These are phyloP conservation scores for Vimba vimba DNA, from an alignment of 2,113 vertebrate genomes.

Conservation along the genomic window DNA sequence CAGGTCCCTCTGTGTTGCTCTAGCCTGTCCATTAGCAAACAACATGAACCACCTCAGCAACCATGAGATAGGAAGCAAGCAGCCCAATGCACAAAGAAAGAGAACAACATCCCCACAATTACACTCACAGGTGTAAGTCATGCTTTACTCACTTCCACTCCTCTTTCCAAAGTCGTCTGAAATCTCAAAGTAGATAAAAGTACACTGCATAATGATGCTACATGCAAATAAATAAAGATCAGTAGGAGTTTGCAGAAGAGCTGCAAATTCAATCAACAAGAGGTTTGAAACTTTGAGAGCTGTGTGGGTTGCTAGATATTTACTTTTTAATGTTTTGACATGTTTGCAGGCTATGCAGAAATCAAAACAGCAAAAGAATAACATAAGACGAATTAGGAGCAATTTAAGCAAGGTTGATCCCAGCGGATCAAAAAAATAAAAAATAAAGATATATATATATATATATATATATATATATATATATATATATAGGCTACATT, in stretches of 20 bases:
- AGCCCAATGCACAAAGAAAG: constrained; percentile 30
- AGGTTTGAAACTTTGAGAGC: not conserved
- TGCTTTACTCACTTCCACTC: not conserved
- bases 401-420: not conserved
- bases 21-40: constrained; percentile 47
- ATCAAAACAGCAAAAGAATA: not conserved
- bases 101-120: constrained; percentile 23
- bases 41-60: constrained; percentile 46
- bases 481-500: too few species aligned
- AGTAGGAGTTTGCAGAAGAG: constrained; percentile 8
- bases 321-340: not conserved
- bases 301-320: not conserved
- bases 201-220: not conserved
- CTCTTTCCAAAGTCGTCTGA: not conserved
- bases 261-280: constrained; percentile 1
- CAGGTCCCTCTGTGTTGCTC: constrained; percentile 35
- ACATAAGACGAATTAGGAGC: not conserved
- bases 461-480: too few species aligned
- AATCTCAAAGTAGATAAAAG: not conserved
- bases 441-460: too few species aligned
- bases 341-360: constrained; percentile 6
- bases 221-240: constrained; percentile 2
- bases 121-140: constrained; percentile 8
- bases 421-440: not conserved
- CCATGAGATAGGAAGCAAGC: constrained; percentile 34